These are phyloP conservation scores for Aphidius ervi DNA, from an alignment of 1,140 invertebrate genomes.

Conservation along the genomic window DNA sequence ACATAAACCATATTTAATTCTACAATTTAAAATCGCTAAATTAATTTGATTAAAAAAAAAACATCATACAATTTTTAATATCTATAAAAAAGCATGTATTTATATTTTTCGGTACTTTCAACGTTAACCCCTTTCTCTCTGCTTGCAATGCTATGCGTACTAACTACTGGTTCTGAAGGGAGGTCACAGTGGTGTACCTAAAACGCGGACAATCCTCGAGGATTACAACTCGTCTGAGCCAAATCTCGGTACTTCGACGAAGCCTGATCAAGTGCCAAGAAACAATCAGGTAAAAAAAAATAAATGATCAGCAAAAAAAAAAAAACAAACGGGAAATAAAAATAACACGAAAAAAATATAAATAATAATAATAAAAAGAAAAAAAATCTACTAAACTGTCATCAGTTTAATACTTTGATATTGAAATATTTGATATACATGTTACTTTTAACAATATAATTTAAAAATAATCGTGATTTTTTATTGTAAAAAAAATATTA, in stretches of 20 bases:
- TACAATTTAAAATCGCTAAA: not conserved
- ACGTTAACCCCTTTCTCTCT: constrained; percentile 42
- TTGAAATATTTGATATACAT: not conserved
- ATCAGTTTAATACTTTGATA: constrained; percentile 3
- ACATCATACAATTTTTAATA: not conserved
- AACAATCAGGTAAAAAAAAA: constrained; percentile 48
- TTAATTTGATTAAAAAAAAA: not conserved
- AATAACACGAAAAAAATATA: constrained; percentile 14
- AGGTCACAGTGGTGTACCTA: constrained; percentile 50
- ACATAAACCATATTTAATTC: not conserved
- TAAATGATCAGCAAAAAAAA: constrained; percentile 19
- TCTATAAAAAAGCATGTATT: constrained; percentile 21
- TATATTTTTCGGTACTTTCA: constrained; percentile 37
- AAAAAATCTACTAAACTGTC: constrained; percentile 4
- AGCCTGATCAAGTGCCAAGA: constrained; percentile 45
- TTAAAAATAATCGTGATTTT: not conserved
- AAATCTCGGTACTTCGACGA: constrained; percentile 43
- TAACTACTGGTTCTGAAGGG: constrained; percentile 54
- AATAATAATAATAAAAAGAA: not conserved
- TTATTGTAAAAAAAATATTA: not conserved
- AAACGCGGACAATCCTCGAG: constrained; percentile 50
- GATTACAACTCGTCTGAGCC: constrained; percentile 49
- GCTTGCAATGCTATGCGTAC: constrained; percentile 49
- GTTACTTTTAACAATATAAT: not conserved
- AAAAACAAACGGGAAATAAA: constrained; percentile 18